Evolutionary conservation across 2,113 vertebrate genomes (phyloP).

Genomic region (Holacanthus passer): DNA sequence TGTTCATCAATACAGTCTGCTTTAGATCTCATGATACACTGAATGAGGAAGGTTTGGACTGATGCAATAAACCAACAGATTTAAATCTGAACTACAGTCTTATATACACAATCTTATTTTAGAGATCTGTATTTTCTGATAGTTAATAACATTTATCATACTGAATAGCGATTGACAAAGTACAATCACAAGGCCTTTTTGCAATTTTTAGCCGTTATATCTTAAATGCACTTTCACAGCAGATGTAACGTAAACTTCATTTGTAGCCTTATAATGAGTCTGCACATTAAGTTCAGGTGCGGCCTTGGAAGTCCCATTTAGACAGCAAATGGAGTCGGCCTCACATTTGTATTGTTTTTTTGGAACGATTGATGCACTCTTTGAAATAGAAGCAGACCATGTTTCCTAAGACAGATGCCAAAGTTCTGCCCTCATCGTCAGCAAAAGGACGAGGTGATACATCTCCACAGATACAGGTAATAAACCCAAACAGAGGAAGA

Average conservation of each 20-base stretch:
- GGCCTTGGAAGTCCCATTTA: constrained; percentile 28
- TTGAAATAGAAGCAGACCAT: constrained; percentile 63
- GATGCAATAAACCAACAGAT: constrained; percentile 61
- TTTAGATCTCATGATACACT: constrained; percentile 73
- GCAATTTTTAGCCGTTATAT: constrained; percentile 65
- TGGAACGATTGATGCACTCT: constrained; percentile 21
- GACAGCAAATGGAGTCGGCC: constrained; percentile 33
- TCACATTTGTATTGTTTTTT: constrained; percentile 30
- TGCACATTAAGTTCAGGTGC: constrained; percentile 45
- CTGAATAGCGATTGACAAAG: constrained; percentile 69
- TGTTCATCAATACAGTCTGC: constrained; percentile 75
- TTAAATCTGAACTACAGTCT: constrained; percentile 68
- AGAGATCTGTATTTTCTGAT: constrained; percentile 70
- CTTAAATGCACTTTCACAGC: constrained; percentile 77
- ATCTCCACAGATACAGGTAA: constrained; percentile 66
- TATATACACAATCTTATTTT: constrained; percentile 74
- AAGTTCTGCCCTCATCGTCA: constrained; percentile 28
- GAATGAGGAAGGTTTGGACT: constrained; percentile 64
- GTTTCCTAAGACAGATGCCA: constrained; percentile 37
- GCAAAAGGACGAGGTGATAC: constrained; percentile 47
- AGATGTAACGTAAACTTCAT: constrained; percentile 67
- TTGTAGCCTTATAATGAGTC: constrained; percentile 63
- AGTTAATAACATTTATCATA: constrained; percentile 75
- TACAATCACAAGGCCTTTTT: constrained; percentile 76
- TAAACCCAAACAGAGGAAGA: constrained; percentile 73